Percentiles rank a stretch among this genome's conserved stretches.
Conservation (phyloP, 2,888 invertebrate genomes). For the Apamea sordens region DNA sequence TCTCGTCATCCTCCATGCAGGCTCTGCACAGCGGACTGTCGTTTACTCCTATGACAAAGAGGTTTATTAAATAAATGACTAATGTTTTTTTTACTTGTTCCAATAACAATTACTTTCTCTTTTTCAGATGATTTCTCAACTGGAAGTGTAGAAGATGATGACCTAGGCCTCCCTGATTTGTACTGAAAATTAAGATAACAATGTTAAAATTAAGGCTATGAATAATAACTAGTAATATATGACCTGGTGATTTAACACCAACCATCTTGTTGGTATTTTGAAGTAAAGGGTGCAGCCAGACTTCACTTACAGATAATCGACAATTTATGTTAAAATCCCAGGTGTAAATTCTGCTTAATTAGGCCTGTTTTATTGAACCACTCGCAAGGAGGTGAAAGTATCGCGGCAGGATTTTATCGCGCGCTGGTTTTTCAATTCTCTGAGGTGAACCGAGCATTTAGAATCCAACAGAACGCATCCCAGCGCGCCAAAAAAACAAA, state of each 20-base stretch:
- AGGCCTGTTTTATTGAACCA: conserved; percentile 13
- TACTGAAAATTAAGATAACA: conserved; percentile 67
- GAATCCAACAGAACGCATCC: no score
- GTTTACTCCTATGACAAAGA: no score
- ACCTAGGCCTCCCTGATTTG: conserved; percentile 79
- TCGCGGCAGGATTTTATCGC: no score
- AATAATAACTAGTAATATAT: conserved; percentile 24
- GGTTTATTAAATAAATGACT: no score
- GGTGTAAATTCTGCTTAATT: conserved; percentile 13
- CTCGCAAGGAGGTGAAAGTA: no score
- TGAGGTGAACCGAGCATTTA: no score
- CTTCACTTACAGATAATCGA: conserved; percentile 1
- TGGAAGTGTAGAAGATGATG: conserved; percentile 79
- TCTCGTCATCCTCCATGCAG: no score
- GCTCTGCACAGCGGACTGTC: no score
- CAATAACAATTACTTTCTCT: not conserved
- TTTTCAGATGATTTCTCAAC: conserved; percentile 85
- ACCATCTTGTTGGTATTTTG: conserved; percentile 10
- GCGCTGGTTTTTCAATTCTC: no score
- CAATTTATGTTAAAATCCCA: not conserved
- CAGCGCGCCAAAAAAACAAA: no score
- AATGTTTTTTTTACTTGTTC: not conserved
- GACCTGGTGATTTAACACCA: conserved; percentile 40
- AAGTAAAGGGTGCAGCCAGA: conserved; percentile 9
- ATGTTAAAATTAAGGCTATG: conserved; percentile 32